Percentiles rank a stretch among this genome's conserved stretches.
Evolutionary conservation across 1,140 invertebrate genomes (phyloP).

Genomic region (Branchinecta lindahli): DNA sequence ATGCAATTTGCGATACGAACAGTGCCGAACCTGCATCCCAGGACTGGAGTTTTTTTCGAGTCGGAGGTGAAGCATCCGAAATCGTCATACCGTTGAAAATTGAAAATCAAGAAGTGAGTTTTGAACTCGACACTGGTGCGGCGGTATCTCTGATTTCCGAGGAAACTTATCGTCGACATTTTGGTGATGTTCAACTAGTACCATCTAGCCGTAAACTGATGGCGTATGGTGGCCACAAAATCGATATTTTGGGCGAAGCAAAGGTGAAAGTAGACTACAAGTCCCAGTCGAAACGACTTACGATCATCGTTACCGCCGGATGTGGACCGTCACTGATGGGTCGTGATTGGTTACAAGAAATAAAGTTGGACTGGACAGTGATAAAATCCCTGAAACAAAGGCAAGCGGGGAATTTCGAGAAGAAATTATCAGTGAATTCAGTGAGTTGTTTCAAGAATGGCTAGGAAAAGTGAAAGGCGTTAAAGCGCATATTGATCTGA

Average conservation of each 20-base stretch:
- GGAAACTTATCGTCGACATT: not conserved
- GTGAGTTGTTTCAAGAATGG: not conserved
- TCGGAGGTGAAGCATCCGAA: not conserved
- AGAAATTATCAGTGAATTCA: not conserved
- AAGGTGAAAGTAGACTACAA: conserved; percentile 10
- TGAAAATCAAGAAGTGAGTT: not conserved
- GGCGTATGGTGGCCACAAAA: conserved; percentile 10
- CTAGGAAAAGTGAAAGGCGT: conserved; percentile 8
- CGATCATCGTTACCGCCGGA: conserved; percentile 12
- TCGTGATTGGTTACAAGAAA: conserved; percentile 11
- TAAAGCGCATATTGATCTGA: not conserved
- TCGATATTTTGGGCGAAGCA: conserved; percentile 11
- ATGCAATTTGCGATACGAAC: not conserved
- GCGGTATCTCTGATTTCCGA: conserved; percentile 13
- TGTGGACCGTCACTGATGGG: conserved; percentile 9
- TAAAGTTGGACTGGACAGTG: conserved; percentile 1
- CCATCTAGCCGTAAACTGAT: not conserved
- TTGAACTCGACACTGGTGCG: conserved; percentile 17
- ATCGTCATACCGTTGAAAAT: not conserved
- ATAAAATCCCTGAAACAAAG: not conserved
- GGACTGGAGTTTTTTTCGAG: not conserved
- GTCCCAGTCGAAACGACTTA: not conserved
- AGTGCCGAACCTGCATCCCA: not conserved
- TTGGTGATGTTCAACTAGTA: not conserved
- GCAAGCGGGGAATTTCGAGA: not conserved